Base-by-base conservation (phyloP, 2,888 invertebrate species). In the Ecdyonurus torrentis region DNA sequence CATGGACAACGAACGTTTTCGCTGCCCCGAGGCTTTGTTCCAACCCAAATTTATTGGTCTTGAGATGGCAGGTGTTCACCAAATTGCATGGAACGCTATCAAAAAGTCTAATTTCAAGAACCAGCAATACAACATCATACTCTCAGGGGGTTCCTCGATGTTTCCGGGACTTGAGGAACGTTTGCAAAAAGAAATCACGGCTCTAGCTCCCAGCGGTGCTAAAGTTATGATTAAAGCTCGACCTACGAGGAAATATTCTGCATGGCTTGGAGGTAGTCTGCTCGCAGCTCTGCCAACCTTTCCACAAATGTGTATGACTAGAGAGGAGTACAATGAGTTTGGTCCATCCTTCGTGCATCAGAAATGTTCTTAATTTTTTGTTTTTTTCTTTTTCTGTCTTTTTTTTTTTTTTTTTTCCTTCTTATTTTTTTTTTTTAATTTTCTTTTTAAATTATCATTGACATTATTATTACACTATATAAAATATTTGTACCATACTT, bases 231-330 rank as follows among this genome's bases (percentile, higher is more conserved):
- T 81, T 73, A 92, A 93, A 77, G 93, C 93, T 70, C 93, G 93
- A 63, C 93, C 94, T 68, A 94, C 95, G 83, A 84, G 95, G 75
- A 95, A 95, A 78, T 95, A 96, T 84, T 94, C 94, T 73, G 95
- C 95, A 70, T 95, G 95, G 95, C 95, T 96, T 83, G 95, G 95
- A 76, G 95, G 95, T 70, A 95, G 95, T 76, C 95, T 96, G 81
- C 81, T 96, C 73, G 93, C 94, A 63, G 91, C 93, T 5, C 78
- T 95, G 70, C 87, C 88, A 74, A 89, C 90, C 74, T 87, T 92
- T 83, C 89, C 91, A 74, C 91, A 89, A 76, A 92, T 93, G 86
- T 95, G 93, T 92, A 93, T 93, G 82, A 91, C 91, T 74, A 93
- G 94, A 81, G 91, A 93, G 80, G 94, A 95, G 79, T 95, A 95